Evolutionary conservation across 2,888 invertebrate genomes (phyloP), one percentile per base, ranked within the genome.

Genomic region (Thereva unica): DNA sequence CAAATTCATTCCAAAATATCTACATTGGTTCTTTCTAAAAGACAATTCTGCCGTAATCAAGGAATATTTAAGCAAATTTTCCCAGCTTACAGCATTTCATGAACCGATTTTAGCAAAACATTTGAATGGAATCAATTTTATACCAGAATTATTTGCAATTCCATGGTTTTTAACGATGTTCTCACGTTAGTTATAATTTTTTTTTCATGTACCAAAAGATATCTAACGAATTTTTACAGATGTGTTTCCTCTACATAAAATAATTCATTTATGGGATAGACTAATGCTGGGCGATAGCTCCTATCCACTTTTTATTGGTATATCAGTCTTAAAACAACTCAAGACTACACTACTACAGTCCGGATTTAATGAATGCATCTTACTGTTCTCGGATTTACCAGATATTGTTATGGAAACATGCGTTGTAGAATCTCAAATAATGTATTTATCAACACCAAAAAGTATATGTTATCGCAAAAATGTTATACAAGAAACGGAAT

Each of bases 91-190:
- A 52, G 92, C 97, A 45, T 99, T 94, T 80, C 95, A 97, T 77
- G 98, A 99, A 79, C 95, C 98, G 0, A 85, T 88, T 67, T 81
- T 99, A 67, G 93, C 95, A 2, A 92, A 92, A 77, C 98, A 98
- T 81, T 83, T 99, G 55, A 88, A 91, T 74, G 89, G 90, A 10
- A 97, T 98, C 72, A 93, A 90, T 76, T 99, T 99, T 78, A 94
- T 92, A 72, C 97, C 99, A 0, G 97, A 99, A 81, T 84, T 98
- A 10, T 99, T 97, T 82, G 96, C 98, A 23, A 98, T 99, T 79
- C 97, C 98, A 0, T 99, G 98, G 98, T 98, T 97, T 79, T 84
- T 98, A 42, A 98, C 97, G 5, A 96, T 98, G 93, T 98, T 96
- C 83, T 96, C 97, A 67, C 97, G 96, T 97, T 83, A 89, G 91